phyloP scores from a whole-genome alignment of 2,888 invertebrate genomes.

The Rhynchonema sp. region DNA sequence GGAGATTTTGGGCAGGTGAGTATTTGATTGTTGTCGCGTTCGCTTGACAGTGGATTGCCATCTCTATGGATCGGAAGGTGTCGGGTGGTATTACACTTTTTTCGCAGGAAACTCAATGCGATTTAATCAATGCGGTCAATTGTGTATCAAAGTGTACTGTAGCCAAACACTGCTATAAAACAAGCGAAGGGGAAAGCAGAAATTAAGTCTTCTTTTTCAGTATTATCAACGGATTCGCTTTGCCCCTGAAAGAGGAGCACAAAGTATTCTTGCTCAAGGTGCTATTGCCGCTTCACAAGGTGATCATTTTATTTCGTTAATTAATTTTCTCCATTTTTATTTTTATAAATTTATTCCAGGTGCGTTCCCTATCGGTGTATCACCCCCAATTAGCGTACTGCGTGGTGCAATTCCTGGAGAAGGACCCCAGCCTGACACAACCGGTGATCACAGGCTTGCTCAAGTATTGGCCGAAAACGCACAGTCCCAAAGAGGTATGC shows the following conservation, averaged over 20 bases:
- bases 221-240: conserved; percentile 94
- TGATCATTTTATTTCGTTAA: conserved; percentile 22
- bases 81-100: too few species aligned
- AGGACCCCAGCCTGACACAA: conserved; percentile 42
- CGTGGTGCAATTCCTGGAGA: conserved; percentile 93
- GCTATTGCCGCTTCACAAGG: conserved; percentile 83
- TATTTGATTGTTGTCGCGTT: too few species aligned
- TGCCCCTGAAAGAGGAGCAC: conserved; percentile 93
- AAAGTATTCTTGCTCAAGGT: conserved; percentile 87
- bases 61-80: too few species aligned
- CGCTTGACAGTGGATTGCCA: too few species aligned
- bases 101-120: too few species aligned
- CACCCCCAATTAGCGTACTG: conserved; percentile 96
- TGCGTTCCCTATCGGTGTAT: conserved; percentile 56
- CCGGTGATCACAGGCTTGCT: conserved; percentile 63
- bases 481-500: conserved; percentile 77
- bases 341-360: too few species aligned
- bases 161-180: too few species aligned
- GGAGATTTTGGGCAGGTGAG: conserved; percentile 79
- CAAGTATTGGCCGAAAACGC: conserved; percentile 97
- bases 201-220: conserved; percentile 42
- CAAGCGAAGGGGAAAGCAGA: too few species aligned
- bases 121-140: too few species aligned
- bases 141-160: too few species aligned
- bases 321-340: not conserved